phyloP scores from a whole-genome alignment of 2,797 vertebrate genomes.

The Sitta carolinensis region DNA sequence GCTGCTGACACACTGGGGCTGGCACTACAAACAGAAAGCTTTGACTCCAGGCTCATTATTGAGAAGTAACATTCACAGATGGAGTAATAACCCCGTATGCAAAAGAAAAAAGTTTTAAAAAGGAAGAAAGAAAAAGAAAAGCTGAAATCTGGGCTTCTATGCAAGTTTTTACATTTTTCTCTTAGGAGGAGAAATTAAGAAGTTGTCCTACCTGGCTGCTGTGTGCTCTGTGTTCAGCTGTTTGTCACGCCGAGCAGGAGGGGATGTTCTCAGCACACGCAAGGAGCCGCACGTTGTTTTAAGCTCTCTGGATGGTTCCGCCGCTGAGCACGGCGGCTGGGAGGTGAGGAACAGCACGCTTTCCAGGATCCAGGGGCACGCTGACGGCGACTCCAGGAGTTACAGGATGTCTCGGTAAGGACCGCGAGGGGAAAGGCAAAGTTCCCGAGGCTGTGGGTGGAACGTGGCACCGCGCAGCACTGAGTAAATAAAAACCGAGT shows the following conservation, averaged over 20 bases:
- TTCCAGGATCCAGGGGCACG: not conserved
- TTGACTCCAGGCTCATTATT: not conserved
- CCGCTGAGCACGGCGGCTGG: fast-evolving
- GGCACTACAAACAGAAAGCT: not conserved
- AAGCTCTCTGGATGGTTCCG: not conserved
- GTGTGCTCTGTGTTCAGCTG: not conserved
- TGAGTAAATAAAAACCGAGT: conserved; percentile 49
- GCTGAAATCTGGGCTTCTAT: not conserved
- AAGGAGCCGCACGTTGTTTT: not conserved
- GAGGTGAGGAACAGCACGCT: not conserved
- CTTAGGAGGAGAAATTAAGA: not conserved
- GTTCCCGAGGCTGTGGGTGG: conserved; percentile 35
- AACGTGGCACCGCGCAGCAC: conserved; percentile 16
- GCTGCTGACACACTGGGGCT: not conserved
- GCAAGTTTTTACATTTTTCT: not conserved
- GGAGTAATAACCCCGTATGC: not conserved
- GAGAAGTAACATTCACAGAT: not conserved
- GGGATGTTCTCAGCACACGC: not conserved
- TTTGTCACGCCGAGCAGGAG: not conserved
- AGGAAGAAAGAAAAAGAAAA: no score
- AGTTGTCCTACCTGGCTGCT: conserved; percentile 4
- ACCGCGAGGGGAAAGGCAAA: not conserved
- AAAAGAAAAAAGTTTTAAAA: not conserved
- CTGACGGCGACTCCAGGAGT: not conserved
- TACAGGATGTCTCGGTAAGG: not conserved